These are phyloP conservation scores for Caerostris extrusa DNA, from an alignment of 1,140 invertebrate species.

Conservation along the genomic window DNA sequence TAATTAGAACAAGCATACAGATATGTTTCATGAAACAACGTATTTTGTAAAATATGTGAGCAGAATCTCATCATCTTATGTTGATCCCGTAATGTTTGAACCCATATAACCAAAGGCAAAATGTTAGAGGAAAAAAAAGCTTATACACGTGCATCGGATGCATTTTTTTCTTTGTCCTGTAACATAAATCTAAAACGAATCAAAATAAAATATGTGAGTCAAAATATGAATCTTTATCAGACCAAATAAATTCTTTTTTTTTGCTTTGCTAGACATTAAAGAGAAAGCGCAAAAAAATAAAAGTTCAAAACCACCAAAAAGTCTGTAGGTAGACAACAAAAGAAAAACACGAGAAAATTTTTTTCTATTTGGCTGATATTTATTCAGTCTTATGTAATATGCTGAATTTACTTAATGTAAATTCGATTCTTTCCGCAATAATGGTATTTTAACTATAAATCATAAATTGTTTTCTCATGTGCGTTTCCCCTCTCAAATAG, in stretches of 20 bases:
- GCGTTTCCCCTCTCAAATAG: background rate
- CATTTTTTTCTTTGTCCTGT: too few relatives aligned
- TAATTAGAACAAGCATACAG: too few relatives aligned
- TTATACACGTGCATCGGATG: too few relatives aligned
- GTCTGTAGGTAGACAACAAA: background rate
- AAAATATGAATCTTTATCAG: background rate
- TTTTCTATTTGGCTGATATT: background rate
- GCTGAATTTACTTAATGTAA: background rate
- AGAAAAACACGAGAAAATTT: background rate
- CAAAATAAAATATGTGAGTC: too few relatives aligned
- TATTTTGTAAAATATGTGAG: too few relatives aligned
- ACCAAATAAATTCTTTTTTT: background rate
- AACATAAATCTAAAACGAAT: too few relatives aligned
- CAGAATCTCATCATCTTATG: too few relatives aligned
- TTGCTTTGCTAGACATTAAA: background rate
- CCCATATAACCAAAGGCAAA: too few relatives aligned
- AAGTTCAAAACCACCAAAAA: background rate
- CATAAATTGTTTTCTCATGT: background rate
- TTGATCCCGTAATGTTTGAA: too few relatives aligned
- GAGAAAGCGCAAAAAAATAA: background rate
- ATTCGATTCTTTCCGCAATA: background rate
- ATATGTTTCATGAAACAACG: too few relatives aligned
- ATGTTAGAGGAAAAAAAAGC: too few relatives aligned
- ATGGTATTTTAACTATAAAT: background rate
- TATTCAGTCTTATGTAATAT: background rate